phyloP scores from a whole-genome alignment of 2,888 invertebrate genomes.

The Hedychridium roseum region DNA sequence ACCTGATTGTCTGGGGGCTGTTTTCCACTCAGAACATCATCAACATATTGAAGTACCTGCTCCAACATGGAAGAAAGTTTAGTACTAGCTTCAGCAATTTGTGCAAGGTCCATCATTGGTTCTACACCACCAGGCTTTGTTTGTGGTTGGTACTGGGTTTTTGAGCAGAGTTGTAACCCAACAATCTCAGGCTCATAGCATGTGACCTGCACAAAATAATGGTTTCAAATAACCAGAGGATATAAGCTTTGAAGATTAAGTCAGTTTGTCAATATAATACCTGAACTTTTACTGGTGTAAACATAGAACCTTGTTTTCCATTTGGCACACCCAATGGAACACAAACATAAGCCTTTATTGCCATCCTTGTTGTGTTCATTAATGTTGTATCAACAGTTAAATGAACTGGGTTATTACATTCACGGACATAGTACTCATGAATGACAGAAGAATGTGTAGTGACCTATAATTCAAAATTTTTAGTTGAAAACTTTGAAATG shows the following conservation, averaged over 20 bases:
- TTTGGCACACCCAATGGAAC: conserved; percentile 93
- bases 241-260: neutral
- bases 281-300: conserved; percentile 92
- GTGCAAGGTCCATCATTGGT: conserved; percentile 77
- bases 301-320: conserved; percentile 94
- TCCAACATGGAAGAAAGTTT: conserved; percentile 81
- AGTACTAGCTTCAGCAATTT: conserved; percentile 85
- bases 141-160: conserved; percentile 69
- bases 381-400: conserved; percentile 94
- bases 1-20: conserved; percentile 78
- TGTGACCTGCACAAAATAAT: conserved; percentile 66
- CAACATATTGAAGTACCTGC: conserved; percentile 85
- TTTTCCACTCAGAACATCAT: conserved; percentile 87
- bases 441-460: conserved; percentile 97
- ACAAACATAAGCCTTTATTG: conserved; percentile 92
- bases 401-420: conserved; percentile 93
- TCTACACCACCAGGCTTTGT: conserved; percentile 72
- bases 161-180: conserved; percentile 82
- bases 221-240: neutral
- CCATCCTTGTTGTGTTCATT: conserved; percentile 83
- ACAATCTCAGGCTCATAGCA: conserved; percentile 93
- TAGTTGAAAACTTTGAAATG: too few relatives aligned
- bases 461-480: conserved; percentile 67
- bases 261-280: conserved; percentile 30
- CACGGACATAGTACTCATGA: conserved; percentile 95